phyloP scores from a whole-genome alignment of 1,140 invertebrate species.

The Drosophila kikkawai region DNA sequence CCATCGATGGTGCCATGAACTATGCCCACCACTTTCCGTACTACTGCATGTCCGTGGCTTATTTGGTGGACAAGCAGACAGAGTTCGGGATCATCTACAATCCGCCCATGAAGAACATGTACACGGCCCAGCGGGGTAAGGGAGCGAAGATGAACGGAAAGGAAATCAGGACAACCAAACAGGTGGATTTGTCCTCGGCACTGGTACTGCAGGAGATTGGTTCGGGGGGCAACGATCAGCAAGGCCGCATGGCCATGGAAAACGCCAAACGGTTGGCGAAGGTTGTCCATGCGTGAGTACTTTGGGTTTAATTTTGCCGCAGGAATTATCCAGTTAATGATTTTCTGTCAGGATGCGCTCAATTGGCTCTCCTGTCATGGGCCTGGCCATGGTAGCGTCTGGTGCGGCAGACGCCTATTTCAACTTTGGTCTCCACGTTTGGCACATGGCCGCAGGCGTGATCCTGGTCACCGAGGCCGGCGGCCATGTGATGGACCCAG shows the following conservation, averaged over 20 bases:
- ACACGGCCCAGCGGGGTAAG: constrained; percentile 38
- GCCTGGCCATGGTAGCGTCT: constrained; percentile 95
- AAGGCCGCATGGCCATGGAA: constrained; percentile 89
- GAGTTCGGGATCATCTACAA: constrained; percentile 95
- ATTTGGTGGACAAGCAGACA: constrained; percentile 88
- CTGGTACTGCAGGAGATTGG: constrained; percentile 60
- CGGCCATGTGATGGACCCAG: constrained; percentile 95
- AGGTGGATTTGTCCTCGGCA: constrained; percentile 21
- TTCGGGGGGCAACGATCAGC: constrained; percentile 88
- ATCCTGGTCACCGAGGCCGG: constrained; percentile 96
- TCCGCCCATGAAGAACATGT: constrained; percentile 91
- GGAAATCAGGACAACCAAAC: constrained; percentile 31
- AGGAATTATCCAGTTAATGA: background rate
- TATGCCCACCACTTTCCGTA: constrained; percentile 94
- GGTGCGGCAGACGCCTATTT: constrained; percentile 95
- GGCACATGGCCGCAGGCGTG: constrained; percentile 95
- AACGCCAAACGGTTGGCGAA: constrained; percentile 90
- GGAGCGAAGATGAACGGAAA: constrained; percentile 51
- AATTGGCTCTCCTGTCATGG: constrained; percentile 95
- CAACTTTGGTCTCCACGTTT: constrained; percentile 95
- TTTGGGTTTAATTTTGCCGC: background rate
- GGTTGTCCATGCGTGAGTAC: constrained; percentile 91
- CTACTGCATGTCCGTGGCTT: constrained; percentile 92
- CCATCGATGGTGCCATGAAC: constrained; percentile 95
- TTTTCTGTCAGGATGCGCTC: constrained; percentile 88